Conservation (phyloP, 2,113 vertebrate species). For the Romanogobio albipinnatus region DNA sequence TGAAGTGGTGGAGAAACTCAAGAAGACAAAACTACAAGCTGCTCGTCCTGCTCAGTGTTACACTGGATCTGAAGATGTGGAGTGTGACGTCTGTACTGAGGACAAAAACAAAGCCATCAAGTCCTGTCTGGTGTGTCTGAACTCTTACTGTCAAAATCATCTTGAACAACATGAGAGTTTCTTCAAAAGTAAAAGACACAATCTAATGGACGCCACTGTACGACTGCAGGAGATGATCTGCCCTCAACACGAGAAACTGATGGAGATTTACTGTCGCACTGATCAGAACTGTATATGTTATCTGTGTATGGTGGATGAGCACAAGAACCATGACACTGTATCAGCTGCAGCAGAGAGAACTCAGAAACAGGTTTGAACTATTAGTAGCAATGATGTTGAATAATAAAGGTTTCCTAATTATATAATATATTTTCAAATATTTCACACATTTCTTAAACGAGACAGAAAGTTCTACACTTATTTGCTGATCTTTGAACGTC, state of each 20-base stretch:
- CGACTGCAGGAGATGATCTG: not conserved
- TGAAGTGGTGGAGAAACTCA: not conserved
- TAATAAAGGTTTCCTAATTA: no score
- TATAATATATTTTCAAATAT: no score
- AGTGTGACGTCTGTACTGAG: not conserved
- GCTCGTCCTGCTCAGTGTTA: not conserved
- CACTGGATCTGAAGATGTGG: not conserved
- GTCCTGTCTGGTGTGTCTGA: conserved; percentile 9
- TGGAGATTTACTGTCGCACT: not conserved
- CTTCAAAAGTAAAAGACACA: not conserved
- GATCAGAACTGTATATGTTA: not conserved
- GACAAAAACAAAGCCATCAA: not conserved
- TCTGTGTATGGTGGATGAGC: not conserved
- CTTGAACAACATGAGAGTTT: not conserved
- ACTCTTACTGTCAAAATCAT: not conserved
- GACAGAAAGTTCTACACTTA: no score
- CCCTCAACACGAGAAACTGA: not conserved
- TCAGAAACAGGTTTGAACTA: not conserved
- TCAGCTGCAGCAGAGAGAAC: not conserved
- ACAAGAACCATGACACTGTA: not conserved
- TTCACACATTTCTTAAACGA: no score
- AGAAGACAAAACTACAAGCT: not conserved
- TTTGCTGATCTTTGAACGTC: no score
- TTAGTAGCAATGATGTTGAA: no score
- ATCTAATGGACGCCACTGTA: not conserved